Evolutionary conservation across 2,888 invertebrate genomes (phyloP).

Genomic region (Napeogenes inachia): DNA sequence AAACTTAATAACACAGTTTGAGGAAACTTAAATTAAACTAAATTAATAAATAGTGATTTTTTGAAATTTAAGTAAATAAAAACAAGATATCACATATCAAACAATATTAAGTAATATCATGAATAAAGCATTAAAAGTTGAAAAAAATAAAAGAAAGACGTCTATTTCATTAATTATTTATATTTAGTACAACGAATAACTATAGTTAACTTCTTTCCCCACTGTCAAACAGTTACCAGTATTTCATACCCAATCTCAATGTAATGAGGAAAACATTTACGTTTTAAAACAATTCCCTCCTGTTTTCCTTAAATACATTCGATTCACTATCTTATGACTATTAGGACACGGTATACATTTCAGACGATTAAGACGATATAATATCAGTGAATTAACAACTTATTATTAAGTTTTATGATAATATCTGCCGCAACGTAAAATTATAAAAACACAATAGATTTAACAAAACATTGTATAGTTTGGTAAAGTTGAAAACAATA

Average conservation of each 20-base stretch:
- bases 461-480: too few relatives aligned
- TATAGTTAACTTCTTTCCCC: slow-evolving; percentile 1
- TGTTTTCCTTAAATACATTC: neutral
- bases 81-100: slow-evolving; percentile 5
- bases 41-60: neutral
- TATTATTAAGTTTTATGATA: neutral
- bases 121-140: neutral
- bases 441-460: neutral
- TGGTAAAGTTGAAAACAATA: too few relatives aligned
- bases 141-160: neutral
- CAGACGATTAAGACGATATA: neutral
- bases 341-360: neutral
- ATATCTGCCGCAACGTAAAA: neutral
- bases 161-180: neutral
- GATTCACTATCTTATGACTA: neutral
- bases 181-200: neutral
- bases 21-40: too few relatives aligned
- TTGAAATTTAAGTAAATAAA: neutral
- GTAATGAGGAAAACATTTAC: neutral
- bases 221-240: slow-evolving; percentile 6
- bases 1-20: too few relatives aligned
- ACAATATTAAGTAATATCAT: neutral
- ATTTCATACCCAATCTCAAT: slow-evolving; percentile 3
- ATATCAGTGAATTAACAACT: neutral
- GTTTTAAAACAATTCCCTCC: neutral